Conservation (phyloP, 1,140 invertebrate genomes). For the Anadara kagoshimensis region DNA sequence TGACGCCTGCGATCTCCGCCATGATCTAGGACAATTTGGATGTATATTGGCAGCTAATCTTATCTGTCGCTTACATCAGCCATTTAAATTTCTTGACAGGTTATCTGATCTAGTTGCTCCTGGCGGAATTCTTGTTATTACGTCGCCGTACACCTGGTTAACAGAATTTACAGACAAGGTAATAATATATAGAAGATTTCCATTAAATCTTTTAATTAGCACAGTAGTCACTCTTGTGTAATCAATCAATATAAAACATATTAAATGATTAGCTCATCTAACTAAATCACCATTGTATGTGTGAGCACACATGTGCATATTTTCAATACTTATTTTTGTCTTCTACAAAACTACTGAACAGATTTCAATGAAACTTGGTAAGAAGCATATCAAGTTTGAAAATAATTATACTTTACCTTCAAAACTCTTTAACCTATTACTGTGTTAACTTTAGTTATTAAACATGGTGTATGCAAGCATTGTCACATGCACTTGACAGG, state of each 20-base stretch:
- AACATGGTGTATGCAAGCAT: no score
- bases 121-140: constrained; percentile 70
- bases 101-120: constrained; percentile 60
- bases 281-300: no score
- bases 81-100: constrained; percentile 66
- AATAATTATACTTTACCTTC: no score
- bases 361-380: no score
- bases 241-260: neutral
- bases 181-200: neutral
- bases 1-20: constrained; percentile 71
- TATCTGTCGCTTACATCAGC: constrained; percentile 69
- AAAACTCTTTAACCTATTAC: no score
- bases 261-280: no score
- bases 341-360: no score
- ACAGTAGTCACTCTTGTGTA: neutral
- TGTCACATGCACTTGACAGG: no score
- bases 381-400: no score
- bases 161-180: constrained; percentile 71
- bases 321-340: no score
- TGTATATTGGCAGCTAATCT: constrained; percentile 72
- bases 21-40: constrained; percentile 69
- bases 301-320: no score
- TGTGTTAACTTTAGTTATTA: no score
- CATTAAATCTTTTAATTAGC: neutral
- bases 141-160: constrained; percentile 72